A percentile compares a stretch with the other conserved stretches of the same genome.
These are phyloP conservation scores for Anabas testudineus DNA, from an alignment of 2,797 vertebrate species.

Conservation along the genomic window DNA sequence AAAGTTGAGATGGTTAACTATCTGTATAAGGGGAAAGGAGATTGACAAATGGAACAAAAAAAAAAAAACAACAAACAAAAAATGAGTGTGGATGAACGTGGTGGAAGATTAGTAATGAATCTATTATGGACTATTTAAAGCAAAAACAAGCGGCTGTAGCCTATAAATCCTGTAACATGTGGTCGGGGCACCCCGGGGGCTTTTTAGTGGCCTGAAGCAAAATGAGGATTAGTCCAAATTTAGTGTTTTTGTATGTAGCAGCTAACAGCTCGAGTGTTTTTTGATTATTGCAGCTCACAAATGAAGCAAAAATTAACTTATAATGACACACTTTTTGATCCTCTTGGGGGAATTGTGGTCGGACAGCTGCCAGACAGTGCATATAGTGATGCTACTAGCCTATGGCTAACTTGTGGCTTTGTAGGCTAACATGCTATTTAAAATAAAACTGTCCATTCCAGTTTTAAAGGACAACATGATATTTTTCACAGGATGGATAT, in stretches of 20 bases:
- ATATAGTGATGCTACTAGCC: no score
- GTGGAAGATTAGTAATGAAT: slow-evolving; percentile 60
- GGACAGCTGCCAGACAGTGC: no score
- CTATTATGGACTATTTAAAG: slow-evolving; percentile 51
- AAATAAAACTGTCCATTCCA: no score
- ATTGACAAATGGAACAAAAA: slow-evolving; percentile 45
- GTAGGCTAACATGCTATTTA: no score
- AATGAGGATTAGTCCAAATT: slow-evolving; percentile 47
- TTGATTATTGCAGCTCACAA: slow-evolving; percentile 17
- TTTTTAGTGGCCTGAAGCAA: slow-evolving; percentile 36
- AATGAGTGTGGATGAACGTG: slow-evolving; percentile 51
- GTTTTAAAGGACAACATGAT: no score
- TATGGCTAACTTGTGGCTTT: no score
- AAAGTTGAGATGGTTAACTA: slow-evolving; percentile 54
- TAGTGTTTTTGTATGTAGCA: not conserved
- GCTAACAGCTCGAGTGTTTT: slow-evolving; percentile 6
- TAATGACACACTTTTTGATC: no score
- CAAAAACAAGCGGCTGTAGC: slow-evolving; percentile 34
- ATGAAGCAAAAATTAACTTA: no score
- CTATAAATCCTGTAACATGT: slow-evolving; percentile 53
- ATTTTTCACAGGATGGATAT: not conserved
- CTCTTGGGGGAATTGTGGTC: no score
- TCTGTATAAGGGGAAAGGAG: slow-evolving; percentile 15
- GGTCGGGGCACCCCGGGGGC: slow-evolving; percentile 25
- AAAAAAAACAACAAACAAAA: no score